These are phyloP conservation scores for Hormaphis cornu DNA, from an alignment of 1,140 invertebrate species.

Conservation along the genomic window DNA sequence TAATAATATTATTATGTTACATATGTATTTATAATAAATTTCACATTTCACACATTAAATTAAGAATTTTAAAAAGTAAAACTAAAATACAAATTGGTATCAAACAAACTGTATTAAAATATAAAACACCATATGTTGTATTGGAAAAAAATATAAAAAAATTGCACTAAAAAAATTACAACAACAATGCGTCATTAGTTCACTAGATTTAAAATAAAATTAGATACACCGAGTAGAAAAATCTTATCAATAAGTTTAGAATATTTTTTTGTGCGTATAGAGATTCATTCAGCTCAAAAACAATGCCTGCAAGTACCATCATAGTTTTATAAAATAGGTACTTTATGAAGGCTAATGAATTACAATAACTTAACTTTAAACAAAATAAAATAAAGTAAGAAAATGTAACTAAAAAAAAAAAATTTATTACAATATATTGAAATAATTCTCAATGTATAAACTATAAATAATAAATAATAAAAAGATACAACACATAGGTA, in stretches of 20 bases:
- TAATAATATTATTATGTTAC: neutral
- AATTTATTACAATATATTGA: neutral
- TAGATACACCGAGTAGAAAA: neutral
- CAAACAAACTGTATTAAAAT: neutral
- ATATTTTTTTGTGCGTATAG: conserved; percentile 4
- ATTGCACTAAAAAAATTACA: neutral
- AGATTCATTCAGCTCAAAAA: neutral
- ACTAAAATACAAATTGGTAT: conserved; percentile 14
- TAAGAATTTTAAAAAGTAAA: neutral
- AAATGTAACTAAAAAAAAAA: conserved; percentile 1
- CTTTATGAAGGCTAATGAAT: neutral
- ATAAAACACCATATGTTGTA: neutral
- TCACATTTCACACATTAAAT: neutral
- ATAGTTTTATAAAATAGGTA: conserved; percentile 7
- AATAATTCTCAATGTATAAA: neutral
- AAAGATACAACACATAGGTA: neutral
- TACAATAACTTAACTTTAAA: neutral
- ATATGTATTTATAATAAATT: neutral
- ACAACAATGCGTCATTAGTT: neutral
- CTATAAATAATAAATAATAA: neutral
- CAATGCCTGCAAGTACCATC: neutral
- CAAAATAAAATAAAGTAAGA: neutral
- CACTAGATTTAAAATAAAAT: neutral
- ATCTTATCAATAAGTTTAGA: conserved; percentile 5
- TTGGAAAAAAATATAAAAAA: conserved; percentile 5